phyloP scores from a whole-genome alignment of 2,888 invertebrate species.

The Monopis laevigella region DNA sequence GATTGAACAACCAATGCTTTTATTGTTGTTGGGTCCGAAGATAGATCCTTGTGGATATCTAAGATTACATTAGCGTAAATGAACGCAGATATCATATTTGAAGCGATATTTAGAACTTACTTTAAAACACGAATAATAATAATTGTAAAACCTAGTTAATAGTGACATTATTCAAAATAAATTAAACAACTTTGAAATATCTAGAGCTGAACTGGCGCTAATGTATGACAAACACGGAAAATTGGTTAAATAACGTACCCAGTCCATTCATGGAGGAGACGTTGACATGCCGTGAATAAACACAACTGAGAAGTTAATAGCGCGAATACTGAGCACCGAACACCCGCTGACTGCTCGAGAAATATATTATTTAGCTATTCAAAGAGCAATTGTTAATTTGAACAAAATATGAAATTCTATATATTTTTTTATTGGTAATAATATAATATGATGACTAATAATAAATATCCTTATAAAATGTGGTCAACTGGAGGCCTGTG shows the following conservation, averaged over 20 bases:
- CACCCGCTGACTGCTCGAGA: constrained; percentile 2
- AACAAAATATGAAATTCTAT: neutral
- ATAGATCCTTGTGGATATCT: no score
- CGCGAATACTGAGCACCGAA: constrained; percentile 7
- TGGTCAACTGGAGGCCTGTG: no score
- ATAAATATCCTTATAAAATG: no score
- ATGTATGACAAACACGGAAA: constrained; percentile 1
- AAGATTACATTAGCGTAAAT: neutral
- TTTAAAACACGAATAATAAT: no score
- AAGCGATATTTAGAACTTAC: no score
- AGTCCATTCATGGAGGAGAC: constrained; percentile 9
- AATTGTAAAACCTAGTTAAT: no score
- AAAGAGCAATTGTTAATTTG: no score
- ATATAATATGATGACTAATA: no score
- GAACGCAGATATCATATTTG: neutral
- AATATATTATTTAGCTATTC: no score
- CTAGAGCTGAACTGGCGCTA: neutral
- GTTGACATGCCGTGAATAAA: constrained; percentile 11
- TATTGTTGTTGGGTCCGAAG: constrained; percentile 37
- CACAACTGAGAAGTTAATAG: constrained; percentile 5
- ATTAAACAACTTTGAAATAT: no score
- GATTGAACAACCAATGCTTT: constrained; percentile 56
- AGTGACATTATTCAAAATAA: no score
- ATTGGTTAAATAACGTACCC: constrained; percentile 1
- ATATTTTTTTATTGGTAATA: no score